Percentiles rank a stretch among this genome's conserved stretches.
These are phyloP conservation scores for Brachyalestes nurse DNA, from an alignment of 2,797 vertebrate species.

Conservation along the genomic window DNA sequence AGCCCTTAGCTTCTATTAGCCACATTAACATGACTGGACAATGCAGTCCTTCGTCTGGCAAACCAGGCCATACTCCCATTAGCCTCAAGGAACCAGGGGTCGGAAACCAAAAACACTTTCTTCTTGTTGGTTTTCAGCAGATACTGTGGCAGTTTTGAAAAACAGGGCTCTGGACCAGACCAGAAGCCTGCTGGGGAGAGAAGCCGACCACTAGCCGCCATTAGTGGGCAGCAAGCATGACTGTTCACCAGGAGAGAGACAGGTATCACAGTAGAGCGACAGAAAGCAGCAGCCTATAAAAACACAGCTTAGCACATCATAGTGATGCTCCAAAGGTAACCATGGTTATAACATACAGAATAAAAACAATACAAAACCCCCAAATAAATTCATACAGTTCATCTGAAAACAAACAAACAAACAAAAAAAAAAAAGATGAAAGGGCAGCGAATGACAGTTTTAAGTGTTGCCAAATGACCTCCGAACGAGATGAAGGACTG, in stretches of 20 bases:
- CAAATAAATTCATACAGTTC: conserved; percentile 52
- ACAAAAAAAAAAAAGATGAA: conserved; percentile 60
- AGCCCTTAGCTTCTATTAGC: background rate
- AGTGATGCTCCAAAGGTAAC: conserved; percentile 68
- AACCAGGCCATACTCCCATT: background rate
- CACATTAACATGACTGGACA: background rate
- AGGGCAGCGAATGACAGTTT: conserved; percentile 78
- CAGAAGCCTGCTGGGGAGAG: background rate
- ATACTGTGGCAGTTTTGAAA: background rate
- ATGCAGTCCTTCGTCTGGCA: background rate
- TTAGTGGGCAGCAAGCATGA: conserved; percentile 61
- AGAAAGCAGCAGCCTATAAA: conserved; percentile 81
- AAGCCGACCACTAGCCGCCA: background rate
- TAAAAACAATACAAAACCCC: conserved; percentile 68
- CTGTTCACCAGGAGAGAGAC: conserved; percentile 67
- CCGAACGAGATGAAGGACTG: conserved; percentile 56
- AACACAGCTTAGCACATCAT: conserved; percentile 80
- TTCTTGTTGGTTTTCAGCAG: conserved; percentile 22
- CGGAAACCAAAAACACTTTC: conserved; percentile 5
- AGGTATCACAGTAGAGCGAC: conserved; percentile 60
- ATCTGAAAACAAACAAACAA: conserved; percentile 33
- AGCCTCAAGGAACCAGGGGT: conserved; percentile 26
- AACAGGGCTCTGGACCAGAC: conserved; percentile 1
- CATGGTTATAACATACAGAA: conserved; percentile 72
- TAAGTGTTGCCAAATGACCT: conserved; percentile 59